These are phyloP conservation scores for Serranus cabrilla DNA, from an alignment of 2,797 vertebrate species.

Conservation along the genomic window DNA sequence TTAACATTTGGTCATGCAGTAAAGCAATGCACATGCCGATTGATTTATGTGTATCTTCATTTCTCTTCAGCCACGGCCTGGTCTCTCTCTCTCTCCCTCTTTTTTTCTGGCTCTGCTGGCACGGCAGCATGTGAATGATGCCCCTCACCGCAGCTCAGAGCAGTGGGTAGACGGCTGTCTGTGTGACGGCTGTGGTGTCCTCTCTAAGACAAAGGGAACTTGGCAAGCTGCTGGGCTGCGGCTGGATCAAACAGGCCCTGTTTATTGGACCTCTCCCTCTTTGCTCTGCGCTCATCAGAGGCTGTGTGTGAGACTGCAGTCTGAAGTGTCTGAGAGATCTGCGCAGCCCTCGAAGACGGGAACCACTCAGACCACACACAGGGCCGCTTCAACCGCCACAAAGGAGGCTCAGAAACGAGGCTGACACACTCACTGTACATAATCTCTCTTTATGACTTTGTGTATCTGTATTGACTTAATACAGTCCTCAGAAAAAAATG, in stretches of 20 bases:
- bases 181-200: slow-evolving; percentile 79
- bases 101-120: slow-evolving; percentile 56
- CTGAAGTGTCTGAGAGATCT: slow-evolving; percentile 80
- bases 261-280: slow-evolving; percentile 83
- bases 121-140: slow-evolving; percentile 78
- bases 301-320: slow-evolving; percentile 72
- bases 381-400: slow-evolving; percentile 71
- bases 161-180: slow-evolving; percentile 79
- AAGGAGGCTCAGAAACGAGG: slow-evolving; percentile 60
- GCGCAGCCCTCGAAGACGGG: slow-evolving; percentile 71
- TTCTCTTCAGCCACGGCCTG: slow-evolving; percentile 11
- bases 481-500: neutral
- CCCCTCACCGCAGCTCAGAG: slow-evolving; percentile 72
- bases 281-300: slow-evolving; percentile 68
- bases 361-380: slow-evolving; percentile 83
- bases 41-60: slow-evolving; percentile 19
- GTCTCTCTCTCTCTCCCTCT: slow-evolving; percentile 21
- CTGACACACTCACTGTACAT: slow-evolving; percentile 59
- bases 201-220: slow-evolving; percentile 84
- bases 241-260: slow-evolving; percentile 82
- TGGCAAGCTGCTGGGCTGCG: slow-evolving; percentile 81
- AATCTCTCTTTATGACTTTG: slow-evolving; percentile 54
- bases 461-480: slow-evolving; percentile 42
- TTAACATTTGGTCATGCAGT: slow-evolving; percentile 34
- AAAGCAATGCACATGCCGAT: slow-evolving; percentile 30